These are phyloP conservation scores for Adelognathus sp. DNA, from an alignment of 2,888 invertebrate species.

Conservation along the genomic window DNA sequence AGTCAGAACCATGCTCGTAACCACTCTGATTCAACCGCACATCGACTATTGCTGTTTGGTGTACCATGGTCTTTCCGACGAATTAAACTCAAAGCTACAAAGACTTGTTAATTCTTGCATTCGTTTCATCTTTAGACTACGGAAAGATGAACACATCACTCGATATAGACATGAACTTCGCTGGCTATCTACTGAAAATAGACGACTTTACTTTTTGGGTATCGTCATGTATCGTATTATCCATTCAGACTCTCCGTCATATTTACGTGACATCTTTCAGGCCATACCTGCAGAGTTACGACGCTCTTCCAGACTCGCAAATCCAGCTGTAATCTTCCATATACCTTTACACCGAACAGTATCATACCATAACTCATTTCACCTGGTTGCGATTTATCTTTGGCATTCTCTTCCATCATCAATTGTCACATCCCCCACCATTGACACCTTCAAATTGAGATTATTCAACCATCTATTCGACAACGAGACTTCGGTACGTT, in stretches of 20 bases:
- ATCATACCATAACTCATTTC: not conserved
- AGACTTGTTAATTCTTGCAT: not conserved
- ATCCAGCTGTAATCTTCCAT: not conserved
- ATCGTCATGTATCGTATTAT: not conserved
- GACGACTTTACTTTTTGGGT: not conserved
- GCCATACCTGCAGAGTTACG: not conserved
- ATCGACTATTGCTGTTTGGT: slow-evolving; percentile 25
- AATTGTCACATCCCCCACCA: too few relatives aligned
- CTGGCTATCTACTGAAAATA: not conserved
- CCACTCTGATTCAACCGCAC: not conserved
- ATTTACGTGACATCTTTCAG: not conserved
- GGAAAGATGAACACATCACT: slow-evolving; percentile 16
- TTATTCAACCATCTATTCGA: too few relatives aligned
- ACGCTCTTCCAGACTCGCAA: not conserved
- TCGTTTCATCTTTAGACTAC: not conserved
- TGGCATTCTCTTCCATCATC: too few relatives aligned
- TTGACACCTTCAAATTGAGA: too few relatives aligned
- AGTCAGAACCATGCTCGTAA: not conserved
- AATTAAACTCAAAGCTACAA: not conserved
- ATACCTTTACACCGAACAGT: not conserved
- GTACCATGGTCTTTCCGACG: slow-evolving; percentile 2
- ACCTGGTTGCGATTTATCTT: too few relatives aligned
- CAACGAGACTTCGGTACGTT: too few relatives aligned
- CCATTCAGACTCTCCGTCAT: not conserved
- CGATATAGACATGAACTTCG: not conserved